A percentile compares a stretch with the other conserved stretches of the same genome.
Conservation (phyloP, 2,113 vertebrate species). For the Zapornia atra region DNA sequence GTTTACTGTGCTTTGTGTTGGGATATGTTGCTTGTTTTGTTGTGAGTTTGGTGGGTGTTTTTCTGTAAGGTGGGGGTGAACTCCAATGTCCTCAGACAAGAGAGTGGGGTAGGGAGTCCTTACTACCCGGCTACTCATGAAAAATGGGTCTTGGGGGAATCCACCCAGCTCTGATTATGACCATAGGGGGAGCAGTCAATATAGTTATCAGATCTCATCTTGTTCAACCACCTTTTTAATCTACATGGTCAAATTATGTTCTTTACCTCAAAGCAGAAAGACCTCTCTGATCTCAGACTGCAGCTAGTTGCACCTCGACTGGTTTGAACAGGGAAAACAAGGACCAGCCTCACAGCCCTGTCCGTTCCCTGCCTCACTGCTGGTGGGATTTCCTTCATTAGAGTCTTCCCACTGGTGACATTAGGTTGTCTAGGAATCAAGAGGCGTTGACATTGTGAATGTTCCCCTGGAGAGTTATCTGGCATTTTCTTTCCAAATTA, state of each 20-base stretch:
- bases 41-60: background rate
- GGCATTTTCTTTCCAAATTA: conserved; percentile 54
- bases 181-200: background rate
- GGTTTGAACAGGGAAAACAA: background rate
- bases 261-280: background rate
- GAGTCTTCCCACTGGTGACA: background rate
- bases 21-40: no score
- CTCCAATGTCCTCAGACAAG: background rate
- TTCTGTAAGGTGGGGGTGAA: background rate
- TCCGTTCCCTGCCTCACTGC: background rate
- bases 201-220: background rate
- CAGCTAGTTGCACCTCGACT: background rate
- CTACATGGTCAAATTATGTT: background rate
- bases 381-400: background rate
- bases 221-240: background rate
- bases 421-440: conserved; percentile 33
- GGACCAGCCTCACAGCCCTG: background rate
- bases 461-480: conserved; percentile 15
- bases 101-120: background rate
- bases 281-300: background rate
- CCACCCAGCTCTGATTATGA: background rate
- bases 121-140: background rate
- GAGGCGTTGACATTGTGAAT: background rate
- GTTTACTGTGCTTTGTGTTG: background rate
- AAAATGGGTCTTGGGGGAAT: background rate